A percentile compares a stretch with the other conserved stretches of the same genome.
These are phyloP conservation scores for Damaliscus lunatus DNA, from an alignment of 2,113 vertebrate species.

Conservation along the genomic window DNA sequence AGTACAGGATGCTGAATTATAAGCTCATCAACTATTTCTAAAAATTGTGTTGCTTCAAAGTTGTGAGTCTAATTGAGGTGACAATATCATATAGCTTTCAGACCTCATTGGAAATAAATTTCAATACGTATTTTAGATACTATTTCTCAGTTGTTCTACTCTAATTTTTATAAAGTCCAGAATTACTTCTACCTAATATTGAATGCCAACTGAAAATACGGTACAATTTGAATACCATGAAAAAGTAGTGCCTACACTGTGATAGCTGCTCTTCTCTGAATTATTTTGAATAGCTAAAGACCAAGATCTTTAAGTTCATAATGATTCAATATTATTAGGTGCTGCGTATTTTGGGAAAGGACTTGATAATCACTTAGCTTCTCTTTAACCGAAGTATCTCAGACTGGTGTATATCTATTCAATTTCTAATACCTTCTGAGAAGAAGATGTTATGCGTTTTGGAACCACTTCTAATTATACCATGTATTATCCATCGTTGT, in stretches of 20 bases:
- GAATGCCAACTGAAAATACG: background rate
- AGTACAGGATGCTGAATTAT: background rate
- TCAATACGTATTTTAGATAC: background rate
- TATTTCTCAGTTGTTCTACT: background rate
- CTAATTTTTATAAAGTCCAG: background rate
- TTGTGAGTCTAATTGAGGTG: background rate
- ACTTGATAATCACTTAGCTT: background rate
- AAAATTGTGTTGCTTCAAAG: background rate
- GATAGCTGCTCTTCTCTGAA: background rate
- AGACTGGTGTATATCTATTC: background rate
- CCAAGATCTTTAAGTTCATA: background rate
- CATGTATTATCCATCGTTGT: background rate
- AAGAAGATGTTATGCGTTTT: background rate
- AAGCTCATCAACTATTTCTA: background rate
- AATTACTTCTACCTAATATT: background rate
- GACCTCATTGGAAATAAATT: background rate
- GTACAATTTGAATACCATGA: background rate
- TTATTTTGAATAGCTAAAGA: background rate
- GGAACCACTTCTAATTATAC: background rate
- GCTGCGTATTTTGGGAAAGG: background rate
- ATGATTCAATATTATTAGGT: background rate
- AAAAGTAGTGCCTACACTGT: background rate
- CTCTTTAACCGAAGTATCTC: background rate
- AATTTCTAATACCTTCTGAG: background rate
- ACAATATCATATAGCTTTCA: background rate